Percentiles rank a stretch among this genome's conserved stretches.
These are phyloP conservation scores for Heliothis peltigera DNA, from an alignment of 2,888 invertebrate genomes.

Conservation along the genomic window DNA sequence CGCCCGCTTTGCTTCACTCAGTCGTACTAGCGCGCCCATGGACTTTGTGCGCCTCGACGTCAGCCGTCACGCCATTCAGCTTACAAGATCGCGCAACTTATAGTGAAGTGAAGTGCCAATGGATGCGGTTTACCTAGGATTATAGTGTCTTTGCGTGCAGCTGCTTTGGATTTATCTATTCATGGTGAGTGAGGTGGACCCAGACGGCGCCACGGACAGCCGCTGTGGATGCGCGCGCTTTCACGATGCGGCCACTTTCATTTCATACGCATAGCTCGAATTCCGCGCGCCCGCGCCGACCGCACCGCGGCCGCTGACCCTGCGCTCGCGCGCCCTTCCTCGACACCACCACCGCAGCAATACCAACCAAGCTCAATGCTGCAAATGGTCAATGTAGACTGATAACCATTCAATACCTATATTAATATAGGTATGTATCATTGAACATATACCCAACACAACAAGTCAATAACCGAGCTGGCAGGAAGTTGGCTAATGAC, in stretches of 20 bases:
- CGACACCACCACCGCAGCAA: slow-evolving; percentile 75
- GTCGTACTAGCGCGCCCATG: slow-evolving; percentile 83
- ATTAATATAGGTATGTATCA: background rate
- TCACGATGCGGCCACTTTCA: slow-evolving; percentile 89
- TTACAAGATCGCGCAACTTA: slow-evolving; percentile 77
- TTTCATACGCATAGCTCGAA: slow-evolving; percentile 90
- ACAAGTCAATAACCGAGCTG: background rate
- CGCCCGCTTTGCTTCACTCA: slow-evolving; percentile 89
- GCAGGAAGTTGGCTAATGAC: slow-evolving; percentile 11
- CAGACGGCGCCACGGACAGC: slow-evolving; percentile 73
- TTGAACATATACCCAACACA: background rate
- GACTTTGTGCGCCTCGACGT: slow-evolving; percentile 75
- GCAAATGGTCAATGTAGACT: slow-evolving; percentile 38
- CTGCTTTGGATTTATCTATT: slow-evolving; percentile 86
- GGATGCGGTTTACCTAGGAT: slow-evolving; percentile 85
- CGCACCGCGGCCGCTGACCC: slow-evolving; percentile 89
- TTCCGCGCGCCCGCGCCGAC: slow-evolving; percentile 87
- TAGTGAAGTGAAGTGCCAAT: slow-evolving; percentile 88
- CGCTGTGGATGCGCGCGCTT: slow-evolving; percentile 87
- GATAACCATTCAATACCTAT: slow-evolving; percentile 17
- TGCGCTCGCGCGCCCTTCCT: slow-evolving; percentile 87
- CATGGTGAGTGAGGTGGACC: slow-evolving; percentile 83
- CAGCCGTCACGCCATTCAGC: slow-evolving; percentile 66
- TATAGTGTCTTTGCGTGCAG: slow-evolving; percentile 78
- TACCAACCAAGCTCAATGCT: slow-evolving; percentile 62